phyloP scores from a whole-genome alignment of 2,113 vertebrate genomes.

The Lepus timidus region DNA sequence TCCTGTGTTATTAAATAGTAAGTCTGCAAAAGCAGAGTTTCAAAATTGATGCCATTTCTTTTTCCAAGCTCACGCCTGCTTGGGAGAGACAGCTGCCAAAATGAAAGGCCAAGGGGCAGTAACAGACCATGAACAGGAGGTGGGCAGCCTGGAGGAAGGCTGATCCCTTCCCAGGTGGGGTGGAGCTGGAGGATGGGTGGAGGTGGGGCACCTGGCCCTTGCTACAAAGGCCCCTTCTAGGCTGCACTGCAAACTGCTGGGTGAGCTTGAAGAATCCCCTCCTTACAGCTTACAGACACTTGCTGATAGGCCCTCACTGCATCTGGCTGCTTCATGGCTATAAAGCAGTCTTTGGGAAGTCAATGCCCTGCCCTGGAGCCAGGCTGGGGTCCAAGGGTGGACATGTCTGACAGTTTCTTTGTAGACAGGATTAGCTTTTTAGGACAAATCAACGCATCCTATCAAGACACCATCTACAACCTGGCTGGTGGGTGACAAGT shows the following conservation, averaged over 20 bases:
- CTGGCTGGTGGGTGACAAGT: not conserved
- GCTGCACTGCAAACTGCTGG: no score
- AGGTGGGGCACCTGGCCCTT: not conserved
- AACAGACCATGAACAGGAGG: not conserved
- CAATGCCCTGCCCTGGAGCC: not conserved
- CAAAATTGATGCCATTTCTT: slow-evolving; percentile 25
- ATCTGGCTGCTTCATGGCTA: not conserved
- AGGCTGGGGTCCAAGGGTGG: not conserved
- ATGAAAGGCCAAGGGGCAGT: slow-evolving; percentile 11
- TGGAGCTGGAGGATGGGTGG: not conserved
- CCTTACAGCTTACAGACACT: not conserved
- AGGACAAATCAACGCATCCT: not conserved
- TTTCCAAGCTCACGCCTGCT: not conserved
- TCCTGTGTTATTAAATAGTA: slow-evolving; percentile 37
- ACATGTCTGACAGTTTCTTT: not conserved
- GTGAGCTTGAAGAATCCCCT: not conserved
- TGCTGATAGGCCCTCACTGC: not conserved
- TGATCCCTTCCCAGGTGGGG: not conserved
- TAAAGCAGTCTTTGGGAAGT: slow-evolving; percentile 4
- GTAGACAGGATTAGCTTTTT: not conserved
- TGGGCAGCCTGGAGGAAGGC: not conserved
- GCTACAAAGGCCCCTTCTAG: not conserved
- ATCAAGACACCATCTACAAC: not conserved
- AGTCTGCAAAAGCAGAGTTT: slow-evolving; percentile 16
- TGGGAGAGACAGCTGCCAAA: not conserved